phyloP scores from a whole-genome alignment of 2,113 vertebrate species.

The Corythaeola cristata region DNA sequence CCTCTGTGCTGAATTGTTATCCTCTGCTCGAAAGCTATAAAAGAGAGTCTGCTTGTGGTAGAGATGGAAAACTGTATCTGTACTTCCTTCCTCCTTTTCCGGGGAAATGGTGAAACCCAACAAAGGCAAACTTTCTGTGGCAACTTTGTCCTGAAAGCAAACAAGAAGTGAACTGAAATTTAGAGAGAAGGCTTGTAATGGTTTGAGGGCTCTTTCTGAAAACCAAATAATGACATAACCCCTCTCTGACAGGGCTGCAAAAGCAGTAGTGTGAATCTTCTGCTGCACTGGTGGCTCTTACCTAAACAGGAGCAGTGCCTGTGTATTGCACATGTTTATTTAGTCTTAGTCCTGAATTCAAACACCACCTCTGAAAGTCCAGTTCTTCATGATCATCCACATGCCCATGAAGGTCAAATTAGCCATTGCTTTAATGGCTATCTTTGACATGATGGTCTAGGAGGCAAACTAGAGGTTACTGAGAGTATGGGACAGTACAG shows the following conservation, averaged over 20 bases:
- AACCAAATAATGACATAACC: neutral
- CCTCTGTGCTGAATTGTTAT: conserved; percentile 88
- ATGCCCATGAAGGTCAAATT: neutral
- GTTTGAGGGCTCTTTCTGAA: neutral
- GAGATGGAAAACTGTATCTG: conserved; percentile 87
- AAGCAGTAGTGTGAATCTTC: neutral
- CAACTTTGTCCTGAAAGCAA: conserved; percentile 87
- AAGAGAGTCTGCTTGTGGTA: conserved; percentile 97
- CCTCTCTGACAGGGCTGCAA: neutral
- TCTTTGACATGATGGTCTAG: neutral
- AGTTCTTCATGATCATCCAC: neutral
- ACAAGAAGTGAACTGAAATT: neutral
- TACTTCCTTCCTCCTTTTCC: conserved; percentile 79
- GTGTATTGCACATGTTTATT: neutral
- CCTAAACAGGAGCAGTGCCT: neutral
- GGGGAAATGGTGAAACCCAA: conserved; percentile 92
- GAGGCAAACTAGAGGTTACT: neutral
- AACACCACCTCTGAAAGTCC: neutral
- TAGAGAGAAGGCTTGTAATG: neutral
- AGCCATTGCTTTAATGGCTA: neutral
- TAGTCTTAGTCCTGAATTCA: neutral
- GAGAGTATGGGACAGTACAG: neutral
- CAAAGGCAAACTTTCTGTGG: conserved; percentile 92
- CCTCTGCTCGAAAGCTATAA: conserved; percentile 92
- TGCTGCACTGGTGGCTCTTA: neutral